A percentile compares a stretch with the other conserved stretches of the same genome.
Conservation (phyloP, 2,888 invertebrate species). For the Mamestra brassicae region DNA sequence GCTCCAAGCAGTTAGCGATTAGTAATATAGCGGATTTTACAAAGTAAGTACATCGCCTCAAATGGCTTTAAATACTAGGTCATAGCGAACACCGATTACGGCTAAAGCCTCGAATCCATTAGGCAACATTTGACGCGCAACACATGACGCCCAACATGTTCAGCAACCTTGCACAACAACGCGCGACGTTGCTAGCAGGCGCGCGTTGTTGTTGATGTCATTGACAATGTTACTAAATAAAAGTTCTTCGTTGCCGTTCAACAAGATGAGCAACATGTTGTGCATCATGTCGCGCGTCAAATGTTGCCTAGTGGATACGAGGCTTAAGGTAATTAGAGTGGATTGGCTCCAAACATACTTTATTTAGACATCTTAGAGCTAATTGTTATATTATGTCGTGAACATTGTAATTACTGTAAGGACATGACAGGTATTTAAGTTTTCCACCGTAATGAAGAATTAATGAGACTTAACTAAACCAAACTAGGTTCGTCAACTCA, state of each 20-base stretch:
- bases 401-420: background rate
- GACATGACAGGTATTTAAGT: no score
- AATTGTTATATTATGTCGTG: slow-evolving; percentile 2
- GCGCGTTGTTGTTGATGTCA: no score
- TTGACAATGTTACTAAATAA: no score
- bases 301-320: no score
- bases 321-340: background rate
- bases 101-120: slow-evolving; percentile 8
- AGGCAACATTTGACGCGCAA: no score
- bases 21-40: slow-evolving; percentile 61
- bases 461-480: background rate
- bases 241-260: no score
- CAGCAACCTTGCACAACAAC: no score
- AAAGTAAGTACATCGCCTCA: slow-evolving; percentile 51
- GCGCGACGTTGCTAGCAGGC: no score
- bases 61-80: slow-evolving; percentile 54
- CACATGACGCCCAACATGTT: no score
- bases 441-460: background rate
- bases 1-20: slow-evolving; percentile 54
- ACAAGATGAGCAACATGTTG: no score
- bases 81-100: slow-evolving; percentile 25
- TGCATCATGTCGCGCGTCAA: no score
- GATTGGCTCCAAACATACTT: slow-evolving; percentile 12
- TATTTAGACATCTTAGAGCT: slow-evolving; percentile 15
- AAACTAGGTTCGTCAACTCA: background rate